phyloP scores from a whole-genome alignment of 2,888 invertebrate genomes.

The Pogonocherus hispidulus region DNA sequence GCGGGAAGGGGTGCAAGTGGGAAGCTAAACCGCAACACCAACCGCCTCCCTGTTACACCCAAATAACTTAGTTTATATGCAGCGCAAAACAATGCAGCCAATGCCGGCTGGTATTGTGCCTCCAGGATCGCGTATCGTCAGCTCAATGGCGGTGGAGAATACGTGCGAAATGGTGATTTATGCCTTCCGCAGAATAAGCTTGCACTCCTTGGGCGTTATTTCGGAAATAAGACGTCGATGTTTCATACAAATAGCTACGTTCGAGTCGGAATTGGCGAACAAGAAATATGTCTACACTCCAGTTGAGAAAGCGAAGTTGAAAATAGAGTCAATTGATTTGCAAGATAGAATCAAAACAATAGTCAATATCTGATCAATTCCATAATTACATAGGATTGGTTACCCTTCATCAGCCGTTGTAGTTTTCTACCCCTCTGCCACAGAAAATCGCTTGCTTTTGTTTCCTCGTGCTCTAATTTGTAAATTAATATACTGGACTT shows the following conservation, averaged over 20 bases:
- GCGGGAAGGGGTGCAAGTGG: background rate
- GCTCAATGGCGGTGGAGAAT: background rate
- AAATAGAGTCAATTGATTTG: too few relatives aligned
- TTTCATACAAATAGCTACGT: background rate
- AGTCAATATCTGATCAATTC: too few relatives aligned
- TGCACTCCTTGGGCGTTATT: background rate
- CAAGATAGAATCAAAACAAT: too few relatives aligned
- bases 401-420: too few relatives aligned
- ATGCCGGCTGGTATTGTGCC: conserved; percentile 10
- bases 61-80: conserved; percentile 18
- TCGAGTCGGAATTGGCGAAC: too few relatives aligned
- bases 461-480: too few relatives aligned
- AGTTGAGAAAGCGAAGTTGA: too few relatives aligned
- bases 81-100: conserved; percentile 12
- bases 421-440: too few relatives aligned
- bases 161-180: background rate
- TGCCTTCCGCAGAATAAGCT: background rate
- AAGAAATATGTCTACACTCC: too few relatives aligned
- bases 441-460: too few relatives aligned
- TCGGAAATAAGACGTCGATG: background rate
- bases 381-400: too few relatives aligned
- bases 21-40: conserved; percentile 23
- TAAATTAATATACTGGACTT: too few relatives aligned
- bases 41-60: conserved; percentile 25
- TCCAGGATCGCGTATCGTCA: conserved; percentile 8